Base-by-base conservation (phyloP, 1,140 invertebrate species). In the Onthophagus taurus region DNA sequence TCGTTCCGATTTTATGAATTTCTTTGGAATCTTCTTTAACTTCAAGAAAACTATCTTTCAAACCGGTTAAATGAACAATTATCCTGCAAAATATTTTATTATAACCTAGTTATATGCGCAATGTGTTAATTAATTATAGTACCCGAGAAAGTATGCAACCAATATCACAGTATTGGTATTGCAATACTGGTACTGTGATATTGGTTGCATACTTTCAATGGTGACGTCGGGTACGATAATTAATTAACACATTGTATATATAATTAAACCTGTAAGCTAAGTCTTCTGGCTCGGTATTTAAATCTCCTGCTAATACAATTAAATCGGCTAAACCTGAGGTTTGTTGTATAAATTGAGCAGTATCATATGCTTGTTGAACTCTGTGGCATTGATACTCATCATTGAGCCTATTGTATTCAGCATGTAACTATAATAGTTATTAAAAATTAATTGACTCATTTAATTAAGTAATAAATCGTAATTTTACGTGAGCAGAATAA, bases 361-460 rank as follows among this genome's bases (percentile, higher is more conserved):
- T 86, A 59, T 96, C 90, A 67, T 92, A 93, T 11, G 89, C 86
- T 73, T 97, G 94, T 17, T 90, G 71, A 3, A 94, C 72, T 57
- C 94, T 70, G 64, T 97, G 93, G 29, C 88, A 83, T 49, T 81
- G 69, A 63, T 97, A 98, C 54, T 93, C 86, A 64, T 97, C 91
- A 59, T 79, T 76, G 48, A 78, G 72, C 23, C 72, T 71, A 65
- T 86, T 77, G 58, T 97, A 98, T 67, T 96, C 90, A n/a, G 93
- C 93, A 72, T 97, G 93, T 20, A 97, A 69, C 88, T 94, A 57
- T 26, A 63, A 64, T n/a, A n/a, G n/a, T n/a, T n/a, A n/a, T n/a
- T n/a, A 17, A 16, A 13, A 29, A 41, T 16, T 17, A 2, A 24
- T 16, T 24, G 11, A 23, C 20, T 4, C n/a, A 11, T 26, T 13